Base-by-base conservation (phyloP, 2,888 invertebrate species). In the Calliopum simillimum region DNA sequence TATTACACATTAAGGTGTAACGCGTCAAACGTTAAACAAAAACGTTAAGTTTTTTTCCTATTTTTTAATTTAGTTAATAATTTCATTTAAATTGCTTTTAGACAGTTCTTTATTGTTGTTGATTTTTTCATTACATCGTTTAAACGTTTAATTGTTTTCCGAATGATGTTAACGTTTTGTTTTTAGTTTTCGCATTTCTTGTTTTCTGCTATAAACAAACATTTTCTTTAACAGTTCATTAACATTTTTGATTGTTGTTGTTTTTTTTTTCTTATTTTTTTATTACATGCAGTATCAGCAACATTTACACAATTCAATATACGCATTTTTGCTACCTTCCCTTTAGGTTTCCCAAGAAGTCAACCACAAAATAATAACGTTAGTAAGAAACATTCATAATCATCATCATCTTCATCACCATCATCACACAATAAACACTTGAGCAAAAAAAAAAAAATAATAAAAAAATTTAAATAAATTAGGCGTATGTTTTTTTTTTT, bases 91-190 rank as follows among this genome's bases (percentile, higher is more conserved):
- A 62, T 46, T 46, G 44, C 46, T 46, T 46, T 63, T 63, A 33
- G 63, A 63, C 63, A 49, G 63, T 33, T 64, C 53, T 43, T 53
- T 64, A 53, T 64, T 64, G 19, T 64, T 64, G 63, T 64, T 51
- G 51, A 51, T 46, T 19, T 44, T 63, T 11, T 33, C 33, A 49
- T 49, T 51, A 64, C 53, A 64, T 53, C n/a, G n/a, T 58, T 41
- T 59, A 41, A 59, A 59, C 43, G 53, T 25, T 63, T 63, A 4
- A 19, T 21, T 49, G 23, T 49, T 25, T 47, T 63, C n/a, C 5
- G 59, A 14, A 43, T 19, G 41, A 33, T 43, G 59, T 41, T n/a
- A 59, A 43, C 59, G 59, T 59, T 43, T 16, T 41, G 33, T 53
- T 23, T 16, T 11, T 14, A 23, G 16, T 59, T 59, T 59, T 25